phyloP scores from a whole-genome alignment of 2,888 invertebrate genomes.

The Cacoxenus indagator region DNA sequence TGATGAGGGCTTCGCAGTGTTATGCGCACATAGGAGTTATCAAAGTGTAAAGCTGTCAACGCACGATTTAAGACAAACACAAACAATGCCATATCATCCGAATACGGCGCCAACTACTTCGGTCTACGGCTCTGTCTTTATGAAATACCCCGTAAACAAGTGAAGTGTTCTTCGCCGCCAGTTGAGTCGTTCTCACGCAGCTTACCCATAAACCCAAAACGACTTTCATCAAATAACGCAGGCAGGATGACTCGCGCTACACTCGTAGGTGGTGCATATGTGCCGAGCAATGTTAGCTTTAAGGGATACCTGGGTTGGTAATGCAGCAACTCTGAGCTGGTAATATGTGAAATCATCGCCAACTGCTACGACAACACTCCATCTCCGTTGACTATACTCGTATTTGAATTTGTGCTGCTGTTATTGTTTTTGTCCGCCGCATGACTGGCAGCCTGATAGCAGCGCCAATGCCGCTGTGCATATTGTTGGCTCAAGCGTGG shows the following conservation, averaged over 20 bases:
- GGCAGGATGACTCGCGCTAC: no score
- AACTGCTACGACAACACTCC: conserved; percentile 7
- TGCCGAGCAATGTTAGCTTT: no score
- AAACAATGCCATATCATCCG: background rate
- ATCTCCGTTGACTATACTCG: conserved; percentile 40
- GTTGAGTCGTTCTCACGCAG: conserved; percentile 57
- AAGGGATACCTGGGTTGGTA: background rate
- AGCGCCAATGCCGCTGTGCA: conserved; percentile 3
- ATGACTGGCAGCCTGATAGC: background rate
- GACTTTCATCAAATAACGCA: background rate
- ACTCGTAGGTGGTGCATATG: background rate
- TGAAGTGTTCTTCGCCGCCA: conserved; percentile 35
- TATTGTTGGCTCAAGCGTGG: conserved; percentile 30
- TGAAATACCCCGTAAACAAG: no score
- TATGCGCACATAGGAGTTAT: background rate
- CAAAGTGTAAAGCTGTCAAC: conserved; percentile 12
- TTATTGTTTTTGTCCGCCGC: conserved; percentile 26
- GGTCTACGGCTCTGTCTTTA: no score
- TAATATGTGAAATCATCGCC: background rate
- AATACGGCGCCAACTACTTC: no score
- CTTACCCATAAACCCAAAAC: conserved; percentile 33
- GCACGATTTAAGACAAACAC: conserved; percentile 7
- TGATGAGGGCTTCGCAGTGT: background rate
- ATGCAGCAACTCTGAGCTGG: background rate
- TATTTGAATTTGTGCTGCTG: conserved; percentile 48